Conservation (phyloP, 2,113 vertebrate species). For the Cromileptes altivelis region DNA sequence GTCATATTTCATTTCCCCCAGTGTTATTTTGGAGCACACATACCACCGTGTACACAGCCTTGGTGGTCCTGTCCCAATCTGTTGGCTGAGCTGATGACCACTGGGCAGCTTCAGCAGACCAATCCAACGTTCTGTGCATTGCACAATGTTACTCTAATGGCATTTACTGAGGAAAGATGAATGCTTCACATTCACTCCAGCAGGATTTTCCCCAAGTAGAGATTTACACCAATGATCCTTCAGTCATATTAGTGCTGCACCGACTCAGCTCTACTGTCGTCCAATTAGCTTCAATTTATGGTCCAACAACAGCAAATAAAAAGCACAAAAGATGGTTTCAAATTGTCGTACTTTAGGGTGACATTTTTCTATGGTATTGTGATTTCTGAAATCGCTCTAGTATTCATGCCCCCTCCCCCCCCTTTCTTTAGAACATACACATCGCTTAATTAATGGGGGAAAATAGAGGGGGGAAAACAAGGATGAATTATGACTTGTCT, state of each 20-base stretch:
- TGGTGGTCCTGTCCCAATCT: neutral
- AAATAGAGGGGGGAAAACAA: neutral
- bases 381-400: slow-evolving; percentile 2
- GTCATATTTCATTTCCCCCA: slow-evolving; percentile 14
- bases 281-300: slow-evolving; percentile 76
- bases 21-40: slow-evolving; percentile 5
- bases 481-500: slow-evolving; percentile 21
- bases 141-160: slow-evolving; percentile 42
- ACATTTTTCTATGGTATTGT: slow-evolving; percentile 16
- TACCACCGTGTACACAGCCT: slow-evolving; percentile 2
- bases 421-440: neutral
- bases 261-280: slow-evolving; percentile 53
- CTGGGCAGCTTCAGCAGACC: slow-evolving; percentile 12
- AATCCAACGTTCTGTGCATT: neutral
- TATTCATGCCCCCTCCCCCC: neutral
- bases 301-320: slow-evolving; percentile 38
- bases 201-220: slow-evolving; percentile 60
- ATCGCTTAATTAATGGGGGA: slow-evolving; percentile 31
- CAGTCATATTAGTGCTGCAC: slow-evolving; percentile 52
- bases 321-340: slow-evolving; percentile 37
- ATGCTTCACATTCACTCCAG: slow-evolving; percentile 29
- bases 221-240: slow-evolving; percentile 62
- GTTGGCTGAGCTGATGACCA: slow-evolving; percentile 16
- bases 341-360: slow-evolving; percentile 9
- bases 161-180: slow-evolving; percentile 46